A percentile compares a stretch with the other conserved stretches of the same genome.
phyloP scores from a whole-genome alignment of 2,797 vertebrate species.

The Spea hammondii region DNA sequence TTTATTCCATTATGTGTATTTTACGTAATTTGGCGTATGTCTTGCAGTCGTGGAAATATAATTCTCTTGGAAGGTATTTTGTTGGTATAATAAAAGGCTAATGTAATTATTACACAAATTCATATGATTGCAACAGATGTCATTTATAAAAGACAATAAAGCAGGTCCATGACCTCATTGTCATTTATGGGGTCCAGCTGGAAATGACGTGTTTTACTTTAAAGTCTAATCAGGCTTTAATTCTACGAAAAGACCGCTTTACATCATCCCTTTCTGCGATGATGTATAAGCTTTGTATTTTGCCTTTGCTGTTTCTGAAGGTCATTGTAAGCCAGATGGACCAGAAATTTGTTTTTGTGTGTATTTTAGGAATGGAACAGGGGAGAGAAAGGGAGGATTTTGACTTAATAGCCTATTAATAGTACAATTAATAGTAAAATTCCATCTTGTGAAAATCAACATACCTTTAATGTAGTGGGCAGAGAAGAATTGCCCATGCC shows the following conservation, averaged over 20 bases:
- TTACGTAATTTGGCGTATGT: no score
- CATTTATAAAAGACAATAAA: not conserved
- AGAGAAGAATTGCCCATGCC: no score
- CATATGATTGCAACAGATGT: slow-evolving; percentile 27
- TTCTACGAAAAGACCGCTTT: slow-evolving; percentile 1
- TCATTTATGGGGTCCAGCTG: slow-evolving; percentile 39
- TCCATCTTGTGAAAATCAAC: no score
- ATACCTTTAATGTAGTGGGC: no score
- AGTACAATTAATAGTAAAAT: no score
- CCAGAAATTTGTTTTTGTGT: not conserved
- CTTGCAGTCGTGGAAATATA: no score
- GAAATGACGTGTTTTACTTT: slow-evolving; percentile 5
- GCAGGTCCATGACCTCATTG: slow-evolving; percentile 16
- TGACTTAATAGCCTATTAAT: not conserved
- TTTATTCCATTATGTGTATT: no score
- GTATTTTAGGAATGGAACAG: not conserved
- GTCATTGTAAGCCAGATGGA: not conserved
- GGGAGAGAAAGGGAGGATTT: not conserved
- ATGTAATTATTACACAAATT: slow-evolving; percentile 1
- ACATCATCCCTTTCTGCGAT: slow-evolving; percentile 1
- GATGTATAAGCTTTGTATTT: not conserved
- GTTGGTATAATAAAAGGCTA: not conserved
- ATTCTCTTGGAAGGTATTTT: not conserved
- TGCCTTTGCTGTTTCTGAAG: not conserved
- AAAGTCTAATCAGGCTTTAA: slow-evolving; percentile 32